Conservation (phyloP, 2,797 vertebrate genomes). For the Miichthys miiuy region DNA sequence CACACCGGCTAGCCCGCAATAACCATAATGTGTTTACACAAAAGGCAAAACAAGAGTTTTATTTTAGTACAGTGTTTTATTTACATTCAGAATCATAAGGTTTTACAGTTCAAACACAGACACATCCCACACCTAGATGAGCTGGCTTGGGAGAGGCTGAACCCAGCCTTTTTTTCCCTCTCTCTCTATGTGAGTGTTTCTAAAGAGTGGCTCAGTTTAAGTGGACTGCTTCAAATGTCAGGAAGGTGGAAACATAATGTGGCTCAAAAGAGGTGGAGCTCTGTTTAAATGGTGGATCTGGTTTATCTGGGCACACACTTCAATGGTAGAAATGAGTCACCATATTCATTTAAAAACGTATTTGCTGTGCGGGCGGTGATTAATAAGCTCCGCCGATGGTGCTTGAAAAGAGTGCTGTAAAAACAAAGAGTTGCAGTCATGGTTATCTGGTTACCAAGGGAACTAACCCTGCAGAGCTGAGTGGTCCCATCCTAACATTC, state of each 20-base stretch:
- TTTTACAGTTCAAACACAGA: conserved; percentile 14
- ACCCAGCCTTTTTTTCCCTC: not conserved
- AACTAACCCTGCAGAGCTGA: conserved; percentile 54
- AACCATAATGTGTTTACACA: conserved; percentile 18
- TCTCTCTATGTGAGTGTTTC: conserved; percentile 13
- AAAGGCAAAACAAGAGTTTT: conserved; percentile 24
- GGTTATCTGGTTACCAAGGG: conserved; percentile 73
- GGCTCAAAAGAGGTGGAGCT: conserved; percentile 33
- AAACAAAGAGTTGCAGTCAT: conserved; percentile 67
- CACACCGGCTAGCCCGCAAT: not conserved
- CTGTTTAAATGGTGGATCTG: conserved; percentile 13
- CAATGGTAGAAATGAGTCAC: conserved; percentile 68
- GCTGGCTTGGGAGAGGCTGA: conserved; percentile 35
- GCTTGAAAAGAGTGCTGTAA: conserved; percentile 41
- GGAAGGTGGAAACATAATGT: conserved; percentile 30
- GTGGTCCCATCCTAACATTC: conserved; percentile 20
- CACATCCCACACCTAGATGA: conserved; percentile 35
- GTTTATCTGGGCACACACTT: conserved; percentile 24
- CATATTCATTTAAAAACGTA: conserved; percentile 48
- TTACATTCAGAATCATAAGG: conserved; percentile 21
- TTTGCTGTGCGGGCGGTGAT: conserved; percentile 59
- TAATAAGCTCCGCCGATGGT: conserved; percentile 39
- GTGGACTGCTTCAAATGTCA: conserved; percentile 41
- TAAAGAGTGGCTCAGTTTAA: conserved; percentile 22
- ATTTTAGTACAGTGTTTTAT: conserved; percentile 12